These are phyloP conservation scores for Euleptes europaea DNA, from an alignment of 2,113 vertebrate genomes.

Conservation along the genomic window DNA sequence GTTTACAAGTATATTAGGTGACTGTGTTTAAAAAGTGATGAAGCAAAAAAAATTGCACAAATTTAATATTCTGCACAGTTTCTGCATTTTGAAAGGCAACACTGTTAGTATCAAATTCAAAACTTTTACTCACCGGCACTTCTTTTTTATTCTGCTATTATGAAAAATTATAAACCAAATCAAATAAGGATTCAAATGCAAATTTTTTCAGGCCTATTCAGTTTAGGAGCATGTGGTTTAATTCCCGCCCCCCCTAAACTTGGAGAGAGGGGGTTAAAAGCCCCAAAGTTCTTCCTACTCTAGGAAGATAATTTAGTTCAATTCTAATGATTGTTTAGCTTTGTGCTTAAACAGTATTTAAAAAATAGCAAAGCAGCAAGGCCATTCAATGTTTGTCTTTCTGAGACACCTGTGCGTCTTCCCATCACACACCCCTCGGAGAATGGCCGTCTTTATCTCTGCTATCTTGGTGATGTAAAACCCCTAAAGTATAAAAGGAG, in stretches of 20 bases:
- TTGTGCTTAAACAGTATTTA: constrained; percentile 37
- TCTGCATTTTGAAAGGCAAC: not conserved
- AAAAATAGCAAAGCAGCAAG: constrained; percentile 30
- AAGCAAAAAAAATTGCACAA: not conserved
- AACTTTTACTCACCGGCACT: not conserved
- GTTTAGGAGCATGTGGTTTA: not conserved
- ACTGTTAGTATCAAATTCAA: not conserved
- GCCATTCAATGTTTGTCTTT: constrained; percentile 43
- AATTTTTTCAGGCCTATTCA: not conserved
- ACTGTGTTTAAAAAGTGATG: no score
- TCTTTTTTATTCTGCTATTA: not conserved
- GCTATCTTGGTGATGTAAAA: not conserved
- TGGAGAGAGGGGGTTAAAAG: not conserved
- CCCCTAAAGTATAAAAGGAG: not conserved
- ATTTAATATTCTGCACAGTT: not conserved
- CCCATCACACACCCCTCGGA: not conserved
- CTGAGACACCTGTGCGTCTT: constrained; percentile 57
- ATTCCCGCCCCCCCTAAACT: not conserved
- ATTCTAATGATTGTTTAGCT: not conserved
- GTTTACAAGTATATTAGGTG: not conserved
- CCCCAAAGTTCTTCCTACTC: not conserved
- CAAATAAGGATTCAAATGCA: not conserved
- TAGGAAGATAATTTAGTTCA: not conserved
- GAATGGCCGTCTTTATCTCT: not conserved
- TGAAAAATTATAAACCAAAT: not conserved